Evolutionary conservation across 2,888 invertebrate genomes (phyloP).

Genomic region (Erebia aethiops): DNA sequence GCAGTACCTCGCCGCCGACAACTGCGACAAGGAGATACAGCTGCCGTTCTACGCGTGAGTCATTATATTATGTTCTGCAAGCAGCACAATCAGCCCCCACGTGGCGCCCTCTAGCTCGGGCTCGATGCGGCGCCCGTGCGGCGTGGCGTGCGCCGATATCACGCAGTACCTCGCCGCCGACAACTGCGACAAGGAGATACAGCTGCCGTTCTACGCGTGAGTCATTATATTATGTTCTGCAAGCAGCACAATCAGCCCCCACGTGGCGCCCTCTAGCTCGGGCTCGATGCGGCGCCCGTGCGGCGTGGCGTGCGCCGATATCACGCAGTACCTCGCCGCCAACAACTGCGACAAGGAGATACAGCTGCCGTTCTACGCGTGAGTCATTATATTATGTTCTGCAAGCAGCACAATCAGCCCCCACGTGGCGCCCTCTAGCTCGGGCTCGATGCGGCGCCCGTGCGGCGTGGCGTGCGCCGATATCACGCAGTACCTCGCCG

Average conservation of each 20-base stretch:
- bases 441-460: conserved; percentile 88
- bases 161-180: conserved; percentile 75
- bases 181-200: conserved; percentile 88
- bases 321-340: conserved; percentile 81
- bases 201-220: conserved; percentile 93
- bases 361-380: conserved; percentile 93
- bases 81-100: conserved; percentile 80
- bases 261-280: conserved; percentile 50
- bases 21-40: conserved; percentile 88
- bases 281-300: conserved; percentile 90
- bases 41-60: conserved; percentile 93
- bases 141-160: conserved; percentile 94
- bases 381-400: conserved; percentile 53
- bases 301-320: conserved; percentile 95
- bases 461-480: conserved; percentile 96
- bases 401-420: conserved; percentile 78
- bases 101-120: conserved; percentile 51
- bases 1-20: conserved; percentile 53
- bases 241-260: conserved; percentile 79
- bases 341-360: conserved; percentile 87
- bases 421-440: conserved; percentile 52
- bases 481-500: conserved; percentile 83
- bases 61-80: too few species aligned
- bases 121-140: conserved; percentile 92
- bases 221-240: conserved; percentile 43